These are phyloP conservation scores for Paedocypris micromegethes DNA, from an alignment of 2,797 vertebrate genomes.

Conservation along the genomic window DNA sequence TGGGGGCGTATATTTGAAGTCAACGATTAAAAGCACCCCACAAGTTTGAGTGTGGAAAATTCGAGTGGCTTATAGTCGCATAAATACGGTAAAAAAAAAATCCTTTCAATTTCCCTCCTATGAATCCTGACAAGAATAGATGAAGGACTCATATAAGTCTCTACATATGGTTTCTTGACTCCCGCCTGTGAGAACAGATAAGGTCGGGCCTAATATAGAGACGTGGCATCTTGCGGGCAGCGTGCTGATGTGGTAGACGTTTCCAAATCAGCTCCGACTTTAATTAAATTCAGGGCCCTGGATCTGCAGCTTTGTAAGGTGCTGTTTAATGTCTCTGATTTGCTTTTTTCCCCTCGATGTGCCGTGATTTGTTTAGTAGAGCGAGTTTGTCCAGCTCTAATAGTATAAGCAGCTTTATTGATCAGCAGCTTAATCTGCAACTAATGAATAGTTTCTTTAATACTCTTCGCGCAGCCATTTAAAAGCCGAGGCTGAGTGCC, in stretches of 20 bases:
- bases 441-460: slow-evolving; percentile 77
- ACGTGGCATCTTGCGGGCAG: slow-evolving; percentile 51
- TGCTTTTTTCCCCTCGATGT: too few species aligned
- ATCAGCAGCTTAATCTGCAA: slow-evolving; percentile 72
- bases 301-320: slow-evolving; percentile 56
- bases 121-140: slow-evolving; percentile 28
- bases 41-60: too few species aligned
- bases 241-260: slow-evolving; percentile 56
- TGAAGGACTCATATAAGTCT: slow-evolving; percentile 27
- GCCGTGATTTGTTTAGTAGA: slow-evolving; percentile 53
- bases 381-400: slow-evolving; percentile 59
- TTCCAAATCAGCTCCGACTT: slow-evolving; percentile 61
- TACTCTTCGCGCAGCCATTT: slow-evolving; percentile 68
- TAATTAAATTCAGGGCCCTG: slow-evolving; percentile 64
- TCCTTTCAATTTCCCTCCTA: slow-evolving; percentile 23
- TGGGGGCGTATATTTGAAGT: too few species aligned
- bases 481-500: slow-evolving; percentile 51
- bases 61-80: too few species aligned
- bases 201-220: slow-evolving; percentile 58
- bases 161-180: slow-evolving; percentile 29
- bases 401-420: slow-evolving; percentile 76
- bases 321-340: slow-evolving; percentile 63
- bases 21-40: too few species aligned
- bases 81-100: background rate
- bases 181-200: slow-evolving; percentile 51